Evolutionary conservation across 2,888 invertebrate genomes (phyloP).

Genomic region (Koerneria pararmatus): DNA sequence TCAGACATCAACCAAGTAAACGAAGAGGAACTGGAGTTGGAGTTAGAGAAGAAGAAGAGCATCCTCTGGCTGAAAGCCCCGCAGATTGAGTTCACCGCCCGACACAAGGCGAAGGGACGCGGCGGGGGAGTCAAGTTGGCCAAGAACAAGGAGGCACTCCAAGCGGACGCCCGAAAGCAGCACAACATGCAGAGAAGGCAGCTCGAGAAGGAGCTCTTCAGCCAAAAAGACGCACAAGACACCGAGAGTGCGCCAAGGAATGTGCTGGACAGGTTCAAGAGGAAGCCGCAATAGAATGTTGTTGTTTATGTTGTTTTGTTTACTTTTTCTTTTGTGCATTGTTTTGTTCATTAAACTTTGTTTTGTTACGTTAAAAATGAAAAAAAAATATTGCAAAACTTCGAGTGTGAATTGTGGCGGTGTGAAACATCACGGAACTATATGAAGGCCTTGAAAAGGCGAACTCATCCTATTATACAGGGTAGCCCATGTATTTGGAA

Average conservation of each 20-base stretch:
- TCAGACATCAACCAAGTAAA: slow-evolving; percentile 79
- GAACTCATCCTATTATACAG: too few species aligned
- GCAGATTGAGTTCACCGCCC: slow-evolving; percentile 40
- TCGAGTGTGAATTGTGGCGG: too few species aligned
- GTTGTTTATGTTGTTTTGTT: too few species aligned
- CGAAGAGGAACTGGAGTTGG: slow-evolving; percentile 70
- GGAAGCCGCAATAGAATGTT: too few species aligned
- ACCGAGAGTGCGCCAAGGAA: slow-evolving; percentile 26
- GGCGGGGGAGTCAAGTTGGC: slow-evolving; percentile 24
- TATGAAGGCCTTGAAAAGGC: too few species aligned
- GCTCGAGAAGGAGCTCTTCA: slow-evolving; percentile 35
- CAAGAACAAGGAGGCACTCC: slow-evolving; percentile 30
- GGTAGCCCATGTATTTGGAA: too few species aligned
- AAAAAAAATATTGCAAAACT: too few species aligned
- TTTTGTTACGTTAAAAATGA: too few species aligned
- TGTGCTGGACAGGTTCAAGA: slow-evolving; percentile 37
- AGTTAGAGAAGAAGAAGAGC: slow-evolving; percentile 36
- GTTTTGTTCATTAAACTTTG: too few species aligned
- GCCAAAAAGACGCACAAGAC: slow-evolving; percentile 12
- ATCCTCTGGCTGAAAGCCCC: slow-evolving; percentile 28
- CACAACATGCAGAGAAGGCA: slow-evolving; percentile 29
- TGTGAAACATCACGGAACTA: too few species aligned
- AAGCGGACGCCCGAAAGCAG: slow-evolving; percentile 24
- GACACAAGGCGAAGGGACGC: slow-evolving; percentile 41
- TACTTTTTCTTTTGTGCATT: too few species aligned